phyloP scores from a whole-genome alignment of 2,888 invertebrate genomes.

The Epirrhoe tristata region DNA sequence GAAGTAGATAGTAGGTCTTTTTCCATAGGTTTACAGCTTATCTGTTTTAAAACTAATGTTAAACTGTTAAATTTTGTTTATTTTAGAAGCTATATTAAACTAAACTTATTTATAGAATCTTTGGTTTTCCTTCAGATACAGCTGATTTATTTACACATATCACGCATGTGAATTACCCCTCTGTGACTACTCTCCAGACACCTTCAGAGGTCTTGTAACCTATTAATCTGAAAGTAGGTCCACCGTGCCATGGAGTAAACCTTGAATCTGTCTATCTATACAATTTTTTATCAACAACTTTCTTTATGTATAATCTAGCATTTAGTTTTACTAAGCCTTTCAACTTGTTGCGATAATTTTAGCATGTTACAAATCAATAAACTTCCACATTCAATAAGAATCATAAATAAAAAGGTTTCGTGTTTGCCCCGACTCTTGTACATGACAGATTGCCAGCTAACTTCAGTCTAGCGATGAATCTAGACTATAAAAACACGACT shows the following conservation, averaged over 20 bases:
- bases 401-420: slow-evolving; percentile 17
- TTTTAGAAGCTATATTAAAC: too few species aligned
- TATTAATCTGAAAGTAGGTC: too few species aligned
- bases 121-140: too few species aligned
- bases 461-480: slow-evolving; percentile 56
- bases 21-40: not conserved
- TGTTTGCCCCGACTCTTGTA: slow-evolving; percentile 2
- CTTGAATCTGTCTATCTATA: too few species aligned
- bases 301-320: not conserved
- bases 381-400: slow-evolving; percentile 1
- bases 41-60: not conserved
- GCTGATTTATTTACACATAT: too few species aligned
- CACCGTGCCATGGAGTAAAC: too few species aligned
- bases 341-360: slow-evolving; percentile 12
- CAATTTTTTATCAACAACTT: too few species aligned
- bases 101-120: too few species aligned
- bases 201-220: too few species aligned
- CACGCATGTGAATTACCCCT: too few species aligned
- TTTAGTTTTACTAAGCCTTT: not conserved
- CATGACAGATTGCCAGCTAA: slow-evolving; percentile 40
- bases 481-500: slow-evolving; percentile 58
- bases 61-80: too few species aligned
- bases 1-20: not conserved
- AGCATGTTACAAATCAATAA: slow-evolving; percentile 2
- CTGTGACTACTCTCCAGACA: too few species aligned